Base-by-base conservation (phyloP, 2,888 invertebrate genomes). In the Calameuta pallipes region DNA sequence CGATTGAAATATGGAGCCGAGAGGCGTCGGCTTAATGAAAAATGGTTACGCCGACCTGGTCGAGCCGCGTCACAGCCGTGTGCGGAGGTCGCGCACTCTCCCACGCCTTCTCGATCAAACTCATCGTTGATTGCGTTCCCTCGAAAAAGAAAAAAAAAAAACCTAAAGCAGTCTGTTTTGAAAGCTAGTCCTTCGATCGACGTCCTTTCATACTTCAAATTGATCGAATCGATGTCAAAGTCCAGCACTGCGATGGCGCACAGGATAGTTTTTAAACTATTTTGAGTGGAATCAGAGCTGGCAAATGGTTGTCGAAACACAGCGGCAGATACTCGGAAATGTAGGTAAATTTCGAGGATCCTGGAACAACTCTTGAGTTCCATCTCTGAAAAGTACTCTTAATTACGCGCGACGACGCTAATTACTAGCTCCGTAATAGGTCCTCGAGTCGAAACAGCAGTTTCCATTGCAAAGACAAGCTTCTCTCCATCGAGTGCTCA, bases 341-440 rank as follows among this genome's bases (percentile, higher is more conserved):
- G 6, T 41, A 15, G 15, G 15, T 4, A 41, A 41, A 15, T 6
- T 4, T 41, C 1, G 15, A 41, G 41, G 41, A 15, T 41, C 15
- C 41, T 41, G 41, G 15, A 41, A 41, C 41, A 41, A 41, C 15
- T 15, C 41, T 41, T 1, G 41, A 82, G 81, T 83, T 79, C 81
- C 82, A 85, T 85, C 84, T 85, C 84, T 84, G 83, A 83, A 86
- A 88, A 89, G 87, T 89, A 88, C 88, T 88, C 88, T 89, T 88
- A 88, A 89, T 90, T 89, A 88, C 89, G 87, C 87, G 86, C 87
- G 86, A 86, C 83, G 85, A 88, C 89, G 88, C 89, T 89, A 89
- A 89, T 89, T 89, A 89, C 87, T 86, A 84, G 85, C 83, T 82
- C 84, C 83, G 85, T 82, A 85, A 80, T 83, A 84, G 85, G 87